phyloP scores from a whole-genome alignment of 2,888 invertebrate species.

The Apodemia zela region DNA sequence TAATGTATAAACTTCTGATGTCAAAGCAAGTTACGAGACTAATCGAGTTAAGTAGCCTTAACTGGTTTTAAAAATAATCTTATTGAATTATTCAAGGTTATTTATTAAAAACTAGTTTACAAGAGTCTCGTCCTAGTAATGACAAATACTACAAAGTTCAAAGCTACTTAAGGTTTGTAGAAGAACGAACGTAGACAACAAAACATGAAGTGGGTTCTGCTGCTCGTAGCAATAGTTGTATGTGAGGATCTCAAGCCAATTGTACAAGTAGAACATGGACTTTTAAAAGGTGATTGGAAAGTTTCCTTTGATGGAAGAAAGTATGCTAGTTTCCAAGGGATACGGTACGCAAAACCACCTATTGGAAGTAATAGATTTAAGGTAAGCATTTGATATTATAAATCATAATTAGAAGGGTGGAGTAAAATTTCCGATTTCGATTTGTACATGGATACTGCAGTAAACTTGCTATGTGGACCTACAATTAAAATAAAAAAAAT shows the following conservation, averaged over 20 bases:
- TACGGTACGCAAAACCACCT: slow-evolving; percentile 84
- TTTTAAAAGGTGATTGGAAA: slow-evolving; percentile 57
- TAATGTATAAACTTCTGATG: not conserved
- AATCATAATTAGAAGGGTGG: not conserved
- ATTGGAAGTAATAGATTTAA: slow-evolving; percentile 77
- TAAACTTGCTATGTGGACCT: no score
- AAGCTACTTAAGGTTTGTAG: not conserved
- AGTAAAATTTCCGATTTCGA: no score
- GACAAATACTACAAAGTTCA: not conserved
- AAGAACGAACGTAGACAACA: not conserved
- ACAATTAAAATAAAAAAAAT: no score
- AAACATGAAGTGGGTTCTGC: slow-evolving; percentile 32
- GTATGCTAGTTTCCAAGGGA: slow-evolving; percentile 81
- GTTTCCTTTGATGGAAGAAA: slow-evolving; percentile 54
- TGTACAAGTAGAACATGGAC: slow-evolving; percentile 51
- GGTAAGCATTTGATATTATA: not conserved
- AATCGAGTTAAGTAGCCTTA: not conserved
- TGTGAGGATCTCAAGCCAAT: slow-evolving; percentile 42
- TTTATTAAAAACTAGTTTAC: not conserved
- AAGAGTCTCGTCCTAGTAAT: not conserved
- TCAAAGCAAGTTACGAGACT: not conserved
- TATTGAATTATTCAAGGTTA: not conserved
- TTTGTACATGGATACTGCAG: no score
- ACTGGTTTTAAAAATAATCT: slow-evolving; percentile 1
- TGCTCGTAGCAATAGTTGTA: not conserved